Conservation (phyloP, 1,140 invertebrate species). For the Plectrocnemia conspersa region DNA sequence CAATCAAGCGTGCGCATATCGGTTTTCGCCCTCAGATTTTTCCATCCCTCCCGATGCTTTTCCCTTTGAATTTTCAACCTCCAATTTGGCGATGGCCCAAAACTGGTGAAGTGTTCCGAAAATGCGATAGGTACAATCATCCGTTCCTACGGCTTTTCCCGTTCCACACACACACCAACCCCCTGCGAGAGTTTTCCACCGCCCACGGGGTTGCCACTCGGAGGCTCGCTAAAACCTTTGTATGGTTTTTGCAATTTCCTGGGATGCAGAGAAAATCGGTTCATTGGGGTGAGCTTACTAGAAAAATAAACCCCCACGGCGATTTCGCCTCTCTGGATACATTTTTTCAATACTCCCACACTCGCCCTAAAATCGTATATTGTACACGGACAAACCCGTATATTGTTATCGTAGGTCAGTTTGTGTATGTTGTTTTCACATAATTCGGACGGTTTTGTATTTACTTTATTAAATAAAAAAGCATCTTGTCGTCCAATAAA, state of each 20-base stretch:
- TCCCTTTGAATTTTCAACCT: constrained; percentile 35
- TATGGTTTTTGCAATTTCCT: constrained; percentile 32
- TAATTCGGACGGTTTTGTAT: too few relatives aligned
- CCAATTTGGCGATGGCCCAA: constrained; percentile 35
- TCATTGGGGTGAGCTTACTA: constrained; percentile 20
- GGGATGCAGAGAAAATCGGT: constrained; percentile 32
- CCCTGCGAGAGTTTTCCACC: not conserved
- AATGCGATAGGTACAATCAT: constrained; percentile 35
- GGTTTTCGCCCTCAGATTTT: constrained; percentile 33
- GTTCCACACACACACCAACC: not conserved
- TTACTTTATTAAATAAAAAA: too few relatives aligned
- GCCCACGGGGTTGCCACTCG: constrained; percentile 11
- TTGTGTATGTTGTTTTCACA: too few relatives aligned
- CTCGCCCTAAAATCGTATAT: too few relatives aligned
- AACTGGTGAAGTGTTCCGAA: constrained; percentile 35
- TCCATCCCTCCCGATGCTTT: constrained; percentile 22
- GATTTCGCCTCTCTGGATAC: not conserved
- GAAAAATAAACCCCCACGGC: constrained; percentile 11
- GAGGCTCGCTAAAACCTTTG: constrained; percentile 27
- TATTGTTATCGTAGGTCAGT: too few relatives aligned
- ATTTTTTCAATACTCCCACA: too few relatives aligned
- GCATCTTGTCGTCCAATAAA: too few relatives aligned
- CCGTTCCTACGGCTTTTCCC: constrained; percentile 26
- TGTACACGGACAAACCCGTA: too few relatives aligned
- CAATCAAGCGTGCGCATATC: constrained; percentile 34